Percentiles rank a stretch among this genome's conserved stretches.
Evolutionary conservation across 2,797 vertebrate genomes (phyloP).

Genomic region (Momotus momota): DNA sequence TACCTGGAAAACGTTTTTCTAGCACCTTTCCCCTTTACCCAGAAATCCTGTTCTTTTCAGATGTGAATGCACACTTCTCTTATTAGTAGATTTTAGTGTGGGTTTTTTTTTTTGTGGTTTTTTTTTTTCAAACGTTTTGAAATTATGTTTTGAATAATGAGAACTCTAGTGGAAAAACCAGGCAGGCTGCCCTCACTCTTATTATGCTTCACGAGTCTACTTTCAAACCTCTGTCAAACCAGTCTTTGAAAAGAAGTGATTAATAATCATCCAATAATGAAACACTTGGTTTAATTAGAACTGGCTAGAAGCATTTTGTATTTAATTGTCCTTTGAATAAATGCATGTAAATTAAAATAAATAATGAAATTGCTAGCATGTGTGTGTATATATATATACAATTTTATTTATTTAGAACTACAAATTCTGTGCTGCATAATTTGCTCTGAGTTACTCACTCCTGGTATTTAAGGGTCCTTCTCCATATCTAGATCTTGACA

Average conservation of each 20-base stretch:
- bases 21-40: background rate
- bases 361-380: background rate
- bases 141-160: constrained; percentile 9
- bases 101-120: background rate
- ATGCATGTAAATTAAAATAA: background rate
- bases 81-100: background rate
- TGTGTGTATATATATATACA: background rate
- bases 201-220: background rate
- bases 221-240: constrained; percentile 34
- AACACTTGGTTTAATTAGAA: constrained; percentile 40
- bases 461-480: background rate
- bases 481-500: background rate
- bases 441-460: background rate
- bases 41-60: background rate
- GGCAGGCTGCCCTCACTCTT: background rate
- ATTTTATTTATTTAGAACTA: background rate
- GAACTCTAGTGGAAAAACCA: background rate
- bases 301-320: background rate
- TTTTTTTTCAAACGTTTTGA: background rate
- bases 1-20: constrained; percentile 30
- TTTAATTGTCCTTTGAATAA: background rate
- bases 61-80: background rate
- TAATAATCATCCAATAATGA: background rate
- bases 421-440: background rate
- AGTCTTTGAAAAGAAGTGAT: constrained; percentile 21